These are phyloP conservation scores for Muntiacus muntjak DNA, from an alignment of 2,113 vertebrate genomes.

Conservation along the genomic window DNA sequence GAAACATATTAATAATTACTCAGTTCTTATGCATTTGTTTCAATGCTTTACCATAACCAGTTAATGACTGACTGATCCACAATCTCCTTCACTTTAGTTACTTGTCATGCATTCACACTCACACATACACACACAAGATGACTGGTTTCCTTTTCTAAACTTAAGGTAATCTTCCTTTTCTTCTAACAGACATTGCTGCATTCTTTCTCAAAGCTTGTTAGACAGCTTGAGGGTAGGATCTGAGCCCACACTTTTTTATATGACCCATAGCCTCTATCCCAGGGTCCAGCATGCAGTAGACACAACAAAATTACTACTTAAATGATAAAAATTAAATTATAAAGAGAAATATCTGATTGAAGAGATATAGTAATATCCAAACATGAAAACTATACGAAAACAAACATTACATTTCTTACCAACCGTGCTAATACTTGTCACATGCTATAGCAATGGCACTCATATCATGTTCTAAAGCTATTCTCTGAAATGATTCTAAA, in stretches of 20 bases:
- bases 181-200: neutral
- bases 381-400: neutral
- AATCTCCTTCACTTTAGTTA: neutral
- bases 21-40: neutral
- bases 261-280: neutral
- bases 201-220: neutral
- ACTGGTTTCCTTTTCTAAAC: neutral
- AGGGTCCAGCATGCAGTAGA: neutral
- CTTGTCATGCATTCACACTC: neutral
- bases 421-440: neutral
- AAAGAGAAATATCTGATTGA: slow-evolving; percentile 13
- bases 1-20: slow-evolving; percentile 17
- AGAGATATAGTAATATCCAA: neutral
- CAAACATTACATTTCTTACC: neutral
- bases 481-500: neutral
- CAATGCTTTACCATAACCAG: neutral
- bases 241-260: neutral
- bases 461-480: neutral
- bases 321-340: slow-evolving; percentile 34
- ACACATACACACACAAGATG: neutral
- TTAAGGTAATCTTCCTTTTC: neutral
- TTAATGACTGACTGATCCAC: neutral
- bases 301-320: slow-evolving; percentile 24
- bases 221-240: neutral
- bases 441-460: neutral